Conservation (phyloP, 1,140 invertebrate genomes). For the Archegozetes longisetosus region DNA sequence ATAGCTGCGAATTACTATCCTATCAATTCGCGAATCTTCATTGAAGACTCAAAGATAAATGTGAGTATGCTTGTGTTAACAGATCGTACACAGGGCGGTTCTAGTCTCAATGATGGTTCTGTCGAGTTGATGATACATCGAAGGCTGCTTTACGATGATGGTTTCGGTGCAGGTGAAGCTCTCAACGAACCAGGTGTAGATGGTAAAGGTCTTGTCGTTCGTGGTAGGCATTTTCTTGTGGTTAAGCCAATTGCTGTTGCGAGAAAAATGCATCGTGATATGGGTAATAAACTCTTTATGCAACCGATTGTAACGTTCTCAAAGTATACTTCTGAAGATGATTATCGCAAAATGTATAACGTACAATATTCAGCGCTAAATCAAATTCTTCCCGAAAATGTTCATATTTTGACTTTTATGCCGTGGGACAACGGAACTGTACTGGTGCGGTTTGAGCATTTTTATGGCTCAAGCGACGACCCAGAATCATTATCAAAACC, state of each 20-base stretch:
- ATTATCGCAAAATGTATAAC: slow-evolving; percentile 25
- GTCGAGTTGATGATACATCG: slow-evolving; percentile 45
- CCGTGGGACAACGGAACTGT: slow-evolving; percentile 51
- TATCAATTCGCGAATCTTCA: slow-evolving; percentile 60
- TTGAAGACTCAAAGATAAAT: too few relatives aligned
- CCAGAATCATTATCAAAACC: slow-evolving; percentile 33
- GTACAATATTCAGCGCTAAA: slow-evolving; percentile 31
- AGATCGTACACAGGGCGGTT: slow-evolving; percentile 73
- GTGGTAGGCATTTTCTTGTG: slow-evolving; percentile 45
- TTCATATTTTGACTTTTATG: slow-evolving; percentile 72
- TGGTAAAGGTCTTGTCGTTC: slow-evolving; percentile 54
- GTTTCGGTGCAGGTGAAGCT: slow-evolving; percentile 76
- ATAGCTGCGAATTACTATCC: slow-evolving; percentile 84
- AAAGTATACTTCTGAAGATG: not conserved
- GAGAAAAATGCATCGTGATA: slow-evolving; percentile 29
- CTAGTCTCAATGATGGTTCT: slow-evolving; percentile 38
- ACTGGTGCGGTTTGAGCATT: slow-evolving; percentile 70
- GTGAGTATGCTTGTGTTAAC: slow-evolving; percentile 47
- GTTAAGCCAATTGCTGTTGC: slow-evolving; percentile 24
- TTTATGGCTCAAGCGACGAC: slow-evolving; percentile 56
- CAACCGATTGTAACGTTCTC: slow-evolving; percentile 31
- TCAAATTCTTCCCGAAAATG: slow-evolving; percentile 47
- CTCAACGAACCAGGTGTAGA: slow-evolving; percentile 61
- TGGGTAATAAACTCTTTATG: slow-evolving; percentile 32
- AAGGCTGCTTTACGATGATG: slow-evolving; percentile 65